Base-by-base conservation (phyloP, 2,888 invertebrate species). In the Anaspis maculata region DNA sequence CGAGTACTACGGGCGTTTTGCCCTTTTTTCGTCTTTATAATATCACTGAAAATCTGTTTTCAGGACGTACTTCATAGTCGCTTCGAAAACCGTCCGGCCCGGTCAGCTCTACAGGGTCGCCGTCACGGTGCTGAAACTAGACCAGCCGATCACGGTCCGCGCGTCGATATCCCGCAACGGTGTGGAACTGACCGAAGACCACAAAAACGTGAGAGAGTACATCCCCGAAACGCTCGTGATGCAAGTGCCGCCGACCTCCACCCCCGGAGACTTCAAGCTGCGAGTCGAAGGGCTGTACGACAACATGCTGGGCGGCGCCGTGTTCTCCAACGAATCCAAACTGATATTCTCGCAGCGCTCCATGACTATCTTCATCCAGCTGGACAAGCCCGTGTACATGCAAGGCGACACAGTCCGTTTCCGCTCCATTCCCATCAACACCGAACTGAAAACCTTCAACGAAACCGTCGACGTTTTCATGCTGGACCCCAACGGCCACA, bases 321-420 rank as follows among this genome's bases (percentile, higher is more conserved):
- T 91, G 0, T 96, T 96, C 64, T 68, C 78, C 25, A 95, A 96
- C 56, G 91, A 92, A 60, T 90, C 91, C 0, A 69, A 77, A 37
- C 70, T 96, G 9, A 71, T 74, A 1, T 96, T 94, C 67, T 89
- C 88, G 0, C 83, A 83, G 50, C 74, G 94, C 22, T 90, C 92
- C 28, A 88, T 94, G 83, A 92, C 95, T 0, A 88, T 95, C 42
- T 92, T 95, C 61, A 85, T 96, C 46, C 94, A 94, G 66, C 79
- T 89, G 52, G 92, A 95, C 61, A 92, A 92, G 58, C 95, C 95
- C 0, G 78, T 94, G 3, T 96, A 96, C 57, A 91, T 83, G 79
- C 94, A 95, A 64, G 82, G 86, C 3, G 88, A 95, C 62, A 85
- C 19, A n/a, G n/a, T 94, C 1, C 75, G 80, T 34, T 92, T 96